Percentiles rank a stretch among this genome's conserved stretches.
Conservation (phyloP, 2,113 vertebrate species). For the Dunckerocampus dactyliophorus region DNA sequence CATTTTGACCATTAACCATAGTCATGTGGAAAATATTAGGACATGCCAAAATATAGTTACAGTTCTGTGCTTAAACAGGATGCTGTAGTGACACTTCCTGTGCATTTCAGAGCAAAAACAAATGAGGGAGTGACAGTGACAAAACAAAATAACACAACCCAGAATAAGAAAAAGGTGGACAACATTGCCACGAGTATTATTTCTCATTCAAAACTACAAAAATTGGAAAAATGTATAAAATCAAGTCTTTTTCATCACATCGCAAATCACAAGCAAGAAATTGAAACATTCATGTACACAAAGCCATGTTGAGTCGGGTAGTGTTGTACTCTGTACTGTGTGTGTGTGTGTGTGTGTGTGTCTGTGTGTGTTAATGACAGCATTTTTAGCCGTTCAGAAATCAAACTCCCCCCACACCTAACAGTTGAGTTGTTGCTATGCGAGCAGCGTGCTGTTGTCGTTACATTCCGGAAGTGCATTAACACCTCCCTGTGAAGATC, state of each 20-base stretch:
- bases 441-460: constrained; percentile 20
- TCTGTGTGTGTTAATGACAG: constrained; percentile 31
- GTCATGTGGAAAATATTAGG: no score
- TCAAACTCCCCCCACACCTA: not conserved
- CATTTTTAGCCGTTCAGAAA: constrained; percentile 42
- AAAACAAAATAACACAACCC: constrained; percentile 6
- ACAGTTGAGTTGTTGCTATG: constrained; percentile 19
- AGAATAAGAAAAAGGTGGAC: constrained; percentile 6
- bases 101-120: not conserved
- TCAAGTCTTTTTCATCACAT: constrained; percentile 29
- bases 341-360: constrained; percentile 34
- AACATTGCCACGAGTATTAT: constrained; percentile 4
- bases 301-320: constrained; percentile 64
- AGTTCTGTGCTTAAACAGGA: no score
- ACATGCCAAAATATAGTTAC: no score
- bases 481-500: constrained; percentile 32
- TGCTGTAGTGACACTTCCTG: no score
- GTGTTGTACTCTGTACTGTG: constrained; percentile 41
- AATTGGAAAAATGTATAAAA: constrained; percentile 59
- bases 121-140: constrained; percentile 7
- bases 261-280: constrained; percentile 40
- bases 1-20: no score
- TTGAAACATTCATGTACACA: constrained; percentile 72
- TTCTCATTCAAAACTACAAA: constrained; percentile 56
- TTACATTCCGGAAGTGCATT: constrained; percentile 35